Percentiles rank a stretch among this genome's conserved stretches.
These are phyloP conservation scores for Oncorhynchus nerka DNA, from an alignment of 2,113 vertebrate genomes.

Conservation along the genomic window DNA sequence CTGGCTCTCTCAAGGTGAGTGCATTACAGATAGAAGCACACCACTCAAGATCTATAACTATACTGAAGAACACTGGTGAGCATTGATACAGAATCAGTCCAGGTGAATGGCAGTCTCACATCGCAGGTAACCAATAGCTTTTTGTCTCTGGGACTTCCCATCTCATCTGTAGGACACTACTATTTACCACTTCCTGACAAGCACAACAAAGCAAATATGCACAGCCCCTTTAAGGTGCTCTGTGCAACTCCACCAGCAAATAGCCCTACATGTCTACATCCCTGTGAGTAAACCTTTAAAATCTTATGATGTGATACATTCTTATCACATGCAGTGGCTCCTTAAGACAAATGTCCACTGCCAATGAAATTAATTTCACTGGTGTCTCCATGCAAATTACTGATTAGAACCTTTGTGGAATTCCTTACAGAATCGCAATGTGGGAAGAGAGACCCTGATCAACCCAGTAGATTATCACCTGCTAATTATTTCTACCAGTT, in stretches of 20 bases:
- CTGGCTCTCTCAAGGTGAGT: not conserved
- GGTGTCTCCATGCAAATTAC: conserved; percentile 30
- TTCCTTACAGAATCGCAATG: not conserved
- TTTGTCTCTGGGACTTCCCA: not conserved
- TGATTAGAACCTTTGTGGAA: conserved; percentile 21
- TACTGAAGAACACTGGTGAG: not conserved
- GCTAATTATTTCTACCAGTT: conserved; percentile 33
- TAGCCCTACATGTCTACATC: not conserved
- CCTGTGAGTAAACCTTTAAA: not conserved
- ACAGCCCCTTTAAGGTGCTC: too few relatives aligned
- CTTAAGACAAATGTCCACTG: conserved; percentile 2
- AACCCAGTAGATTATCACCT: conserved; percentile 22
- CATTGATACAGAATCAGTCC: not conserved
- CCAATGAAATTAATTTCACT: conserved; percentile 29
- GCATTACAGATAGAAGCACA: not conserved
- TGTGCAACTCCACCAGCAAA: not conserved
- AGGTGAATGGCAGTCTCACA: not conserved
- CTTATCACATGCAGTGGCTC: not conserved
- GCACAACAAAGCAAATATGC: not conserved
- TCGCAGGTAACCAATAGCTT: conserved; percentile 2
- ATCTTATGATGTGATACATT: not conserved
- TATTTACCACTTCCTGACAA: not conserved
- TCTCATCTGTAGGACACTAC: not conserved
- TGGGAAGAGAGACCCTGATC: conserved; percentile 22
- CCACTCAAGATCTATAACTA: not conserved